Evolutionary conservation across 2,797 vertebrate genomes (phyloP).

Genomic region (Melanotaenia maccullochi): DNA sequence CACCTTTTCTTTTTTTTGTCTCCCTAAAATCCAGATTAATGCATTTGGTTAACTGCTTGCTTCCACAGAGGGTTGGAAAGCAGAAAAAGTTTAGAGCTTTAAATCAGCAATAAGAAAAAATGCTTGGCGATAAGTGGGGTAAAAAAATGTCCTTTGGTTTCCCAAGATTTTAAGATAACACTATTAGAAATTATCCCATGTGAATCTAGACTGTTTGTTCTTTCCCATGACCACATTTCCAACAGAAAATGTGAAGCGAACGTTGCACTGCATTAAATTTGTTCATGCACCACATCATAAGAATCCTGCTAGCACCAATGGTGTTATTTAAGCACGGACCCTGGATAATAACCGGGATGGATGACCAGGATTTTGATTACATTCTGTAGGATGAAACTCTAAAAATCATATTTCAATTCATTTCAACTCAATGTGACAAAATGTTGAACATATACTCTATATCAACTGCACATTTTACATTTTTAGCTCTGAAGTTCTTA

Average conservation of each 20-base stretch:
- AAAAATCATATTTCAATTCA: background rate
- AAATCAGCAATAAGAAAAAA: background rate
- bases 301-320: background rate
- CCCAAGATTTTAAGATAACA: conserved; percentile 27
- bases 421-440: background rate
- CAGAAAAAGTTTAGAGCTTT: background rate
- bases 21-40: background rate
- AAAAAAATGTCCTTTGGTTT: background rate
- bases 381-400: background rate
- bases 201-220: conserved; percentile 22
- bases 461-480: no score
- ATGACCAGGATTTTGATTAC: background rate
- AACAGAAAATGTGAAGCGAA: background rate
- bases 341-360: no score
- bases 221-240: conserved; percentile 20
- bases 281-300: background rate
- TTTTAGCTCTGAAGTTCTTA: no score
- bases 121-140: conserved; percentile 10
- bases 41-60: background rate
- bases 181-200: background rate
- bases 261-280: background rate
- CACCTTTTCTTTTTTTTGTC: background rate
- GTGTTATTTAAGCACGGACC: no score
- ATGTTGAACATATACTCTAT: background rate
- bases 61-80: background rate